Conservation (phyloP, 2,797 vertebrate genomes). For the Scleropages formosus region DNA sequence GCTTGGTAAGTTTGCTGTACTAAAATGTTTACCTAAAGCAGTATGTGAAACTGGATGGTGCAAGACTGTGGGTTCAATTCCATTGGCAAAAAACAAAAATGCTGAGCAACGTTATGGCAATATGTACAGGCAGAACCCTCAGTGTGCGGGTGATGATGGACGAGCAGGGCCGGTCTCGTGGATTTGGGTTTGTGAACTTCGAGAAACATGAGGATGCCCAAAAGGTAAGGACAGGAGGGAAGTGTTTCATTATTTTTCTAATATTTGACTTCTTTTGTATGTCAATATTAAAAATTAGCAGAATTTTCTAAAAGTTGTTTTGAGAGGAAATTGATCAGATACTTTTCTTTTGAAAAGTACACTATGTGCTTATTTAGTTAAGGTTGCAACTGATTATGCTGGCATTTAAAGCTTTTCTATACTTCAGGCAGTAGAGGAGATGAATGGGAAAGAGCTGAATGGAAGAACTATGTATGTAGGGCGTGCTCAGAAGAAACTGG, state of each 20-base stretch:
- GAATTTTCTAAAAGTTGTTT: background rate
- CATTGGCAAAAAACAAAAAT: background rate
- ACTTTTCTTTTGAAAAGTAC: too few species aligned
- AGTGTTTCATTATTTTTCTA: background rate
- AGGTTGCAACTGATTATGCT: background rate
- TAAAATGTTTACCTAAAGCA: too few species aligned
- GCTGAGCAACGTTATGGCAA: background rate
- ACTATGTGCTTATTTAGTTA: background rate
- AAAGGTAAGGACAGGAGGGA: conserved; percentile 71
- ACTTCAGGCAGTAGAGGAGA: conserved; percentile 83
- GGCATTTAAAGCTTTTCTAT: background rate
- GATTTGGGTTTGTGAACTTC: conserved; percentile 96
- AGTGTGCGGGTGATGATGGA: conserved; percentile 96
- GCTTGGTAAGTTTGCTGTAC: too few species aligned
- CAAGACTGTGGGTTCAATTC: too few species aligned
- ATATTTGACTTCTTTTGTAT: too few species aligned
- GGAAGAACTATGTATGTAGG: conserved; percentile 84
- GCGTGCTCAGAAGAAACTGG: conserved; percentile 89
- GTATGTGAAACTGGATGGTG: too few species aligned
- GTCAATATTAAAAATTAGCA: too few species aligned
- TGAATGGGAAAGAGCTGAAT: conserved; percentile 91
- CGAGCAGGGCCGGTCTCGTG: conserved; percentile 74
- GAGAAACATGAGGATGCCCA: conserved; percentile 90
- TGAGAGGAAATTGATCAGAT: background rate
- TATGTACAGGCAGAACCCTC: conserved; percentile 76